Evolutionary conservation across 2,113 vertebrate genomes (phyloP).

Genomic region (Phyllopteryx taeniolatus): DNA sequence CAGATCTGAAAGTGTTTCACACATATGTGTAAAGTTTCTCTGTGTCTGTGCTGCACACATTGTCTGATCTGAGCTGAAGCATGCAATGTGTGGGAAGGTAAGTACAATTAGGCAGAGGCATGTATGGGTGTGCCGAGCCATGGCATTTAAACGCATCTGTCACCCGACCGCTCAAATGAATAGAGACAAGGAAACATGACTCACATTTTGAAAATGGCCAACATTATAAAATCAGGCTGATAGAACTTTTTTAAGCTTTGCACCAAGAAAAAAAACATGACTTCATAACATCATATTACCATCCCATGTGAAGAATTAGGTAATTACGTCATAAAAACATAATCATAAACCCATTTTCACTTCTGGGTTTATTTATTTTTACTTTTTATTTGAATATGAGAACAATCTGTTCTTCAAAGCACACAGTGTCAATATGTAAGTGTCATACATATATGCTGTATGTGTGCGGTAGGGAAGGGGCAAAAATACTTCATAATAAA

Average conservation of each 20-base stretch:
- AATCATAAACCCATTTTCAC: background rate
- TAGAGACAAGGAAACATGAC: constrained; percentile 78
- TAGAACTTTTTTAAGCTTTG: constrained; percentile 19
- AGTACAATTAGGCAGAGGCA: constrained; percentile 81
- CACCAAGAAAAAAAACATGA: constrained; percentile 1
- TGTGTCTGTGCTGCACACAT: constrained; percentile 39
- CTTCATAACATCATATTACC: background rate
- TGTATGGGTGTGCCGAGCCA: constrained; percentile 75
- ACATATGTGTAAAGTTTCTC: constrained; percentile 24
- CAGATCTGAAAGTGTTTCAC: constrained; percentile 43
- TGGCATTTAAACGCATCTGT: constrained; percentile 80
- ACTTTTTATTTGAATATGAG: background rate
- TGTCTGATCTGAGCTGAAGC: constrained; percentile 85
- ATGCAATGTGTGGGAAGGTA: constrained; percentile 82
- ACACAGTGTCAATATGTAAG: background rate
- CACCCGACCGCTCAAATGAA: constrained; percentile 84
- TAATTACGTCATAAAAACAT: background rate
- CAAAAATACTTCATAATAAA: background rate
- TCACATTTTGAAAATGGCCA: constrained; percentile 74
- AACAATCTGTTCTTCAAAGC: background rate
- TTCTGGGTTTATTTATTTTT: background rate
- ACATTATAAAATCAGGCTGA: constrained; percentile 26
- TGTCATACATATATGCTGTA: background rate
- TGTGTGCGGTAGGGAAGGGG: background rate
- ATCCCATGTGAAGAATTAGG: background rate